Evolutionary conservation across 1,140 invertebrate species (phyloP), one percentile per base, ranked within the genome.

Genomic region (Triops longicaudatus): DNA sequence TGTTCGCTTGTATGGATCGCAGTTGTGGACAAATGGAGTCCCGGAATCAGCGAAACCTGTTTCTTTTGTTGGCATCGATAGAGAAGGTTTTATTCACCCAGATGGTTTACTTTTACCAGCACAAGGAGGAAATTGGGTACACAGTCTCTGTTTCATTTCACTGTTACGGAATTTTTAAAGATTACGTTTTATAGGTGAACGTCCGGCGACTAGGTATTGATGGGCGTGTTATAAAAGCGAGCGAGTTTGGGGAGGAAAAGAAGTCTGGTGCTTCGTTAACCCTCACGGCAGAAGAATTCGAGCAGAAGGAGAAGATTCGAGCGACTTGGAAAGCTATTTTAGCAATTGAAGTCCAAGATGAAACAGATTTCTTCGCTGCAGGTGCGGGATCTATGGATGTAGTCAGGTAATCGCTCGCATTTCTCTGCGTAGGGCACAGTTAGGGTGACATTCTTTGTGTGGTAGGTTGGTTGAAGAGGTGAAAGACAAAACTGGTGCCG

Each of bases 351-450:
- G 87, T 98, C 4, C 89, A 91, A 1, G 87, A 91, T 1, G 87
- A 90, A 0, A 95, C 94, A 0, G 95, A 98, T 83, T 98, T 98
- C 83, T 98, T 99, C 84, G 90, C 89, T 12, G 90, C 88, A 50
- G 97, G 97, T 28, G 97, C 93, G 26, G 93, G 94, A 0, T 97
- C 95, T 11, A 98, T 98, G 95, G 96, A 98, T 83, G 95, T 98
- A 10, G 94, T 97, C 0, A 89, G 90, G 87, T 89, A n/a, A 84
- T 78, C 74, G 77, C 77, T 41, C 78, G 31, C 14, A 63, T 26
- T 81, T 28, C 76, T 79, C 26, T 6, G 26, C 31, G 63, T 27
- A 28, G 22, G 77, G n/a, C n/a, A n/a, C n/a, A n/a, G n/a, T n/a
- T n/a, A 41, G 26, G 26, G 76, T 14, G 75, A 71, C 77, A 73